A percentile compares a stretch with the other conserved stretches of the same genome.
phyloP scores from a whole-genome alignment of 1,140 invertebrate species.

The Argopecten irradians region DNA sequence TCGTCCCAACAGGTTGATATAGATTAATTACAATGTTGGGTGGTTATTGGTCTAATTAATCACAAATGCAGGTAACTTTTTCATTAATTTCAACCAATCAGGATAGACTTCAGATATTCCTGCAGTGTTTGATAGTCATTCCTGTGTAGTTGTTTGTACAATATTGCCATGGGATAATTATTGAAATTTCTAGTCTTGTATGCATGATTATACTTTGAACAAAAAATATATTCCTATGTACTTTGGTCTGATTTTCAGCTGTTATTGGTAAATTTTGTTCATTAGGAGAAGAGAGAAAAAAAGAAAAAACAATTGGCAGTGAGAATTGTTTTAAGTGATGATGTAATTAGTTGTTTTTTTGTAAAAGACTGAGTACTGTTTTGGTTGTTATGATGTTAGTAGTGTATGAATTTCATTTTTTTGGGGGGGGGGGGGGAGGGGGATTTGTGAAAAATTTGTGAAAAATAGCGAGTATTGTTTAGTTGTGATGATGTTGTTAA shows the following conservation, averaged over 20 bases:
- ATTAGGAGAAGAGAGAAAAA: background rate
- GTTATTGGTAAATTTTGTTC: background rate
- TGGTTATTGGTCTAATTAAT: background rate
- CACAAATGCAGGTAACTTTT: background rate
- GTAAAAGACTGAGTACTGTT: background rate
- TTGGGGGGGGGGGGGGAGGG: too few species aligned
- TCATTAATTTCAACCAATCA: background rate
- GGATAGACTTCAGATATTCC: background rate
- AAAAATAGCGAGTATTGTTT: too few species aligned
- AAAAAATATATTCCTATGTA: background rate
- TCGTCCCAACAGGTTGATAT: background rate
- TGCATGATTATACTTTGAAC: background rate
- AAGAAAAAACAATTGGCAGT: too few species aligned
- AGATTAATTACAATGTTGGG: conserved; percentile 20
- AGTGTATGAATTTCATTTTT: too few species aligned
- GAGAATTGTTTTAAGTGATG: too few species aligned
- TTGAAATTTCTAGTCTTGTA: background rate
- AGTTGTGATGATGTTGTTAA: too few species aligned
- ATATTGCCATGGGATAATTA: background rate
- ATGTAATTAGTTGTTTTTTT: too few species aligned
- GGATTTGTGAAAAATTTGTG: too few species aligned
- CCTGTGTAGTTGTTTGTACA: background rate
- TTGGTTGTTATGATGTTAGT: background rate
- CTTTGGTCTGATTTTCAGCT: background rate
- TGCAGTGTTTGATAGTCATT: background rate